phyloP scores from a whole-genome alignment of 2,888 invertebrate genomes.

The Dasysyrphus tricinctus region DNA sequence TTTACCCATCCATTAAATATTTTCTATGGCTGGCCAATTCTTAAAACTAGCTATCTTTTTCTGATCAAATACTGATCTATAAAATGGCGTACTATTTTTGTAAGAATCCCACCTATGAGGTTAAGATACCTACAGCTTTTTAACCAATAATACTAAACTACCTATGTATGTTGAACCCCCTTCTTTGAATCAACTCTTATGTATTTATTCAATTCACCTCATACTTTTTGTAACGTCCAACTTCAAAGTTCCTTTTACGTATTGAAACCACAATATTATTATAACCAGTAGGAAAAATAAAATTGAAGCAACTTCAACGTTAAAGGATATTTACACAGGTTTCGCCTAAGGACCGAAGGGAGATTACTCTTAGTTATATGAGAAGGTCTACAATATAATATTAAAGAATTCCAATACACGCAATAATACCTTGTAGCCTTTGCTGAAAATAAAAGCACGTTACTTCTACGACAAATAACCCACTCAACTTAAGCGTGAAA shows the following conservation, averaged over 20 bases:
- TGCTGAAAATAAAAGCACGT: neutral
- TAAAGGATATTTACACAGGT: slow-evolving; percentile 2
- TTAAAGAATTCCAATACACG: slow-evolving; percentile 18
- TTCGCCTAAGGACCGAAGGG: neutral
- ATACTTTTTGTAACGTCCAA: neutral
- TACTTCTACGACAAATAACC: neutral
- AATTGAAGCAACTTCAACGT: neutral
- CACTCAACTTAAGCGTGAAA: neutral
- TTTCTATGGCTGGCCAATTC: too few species aligned
- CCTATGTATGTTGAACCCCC: too few species aligned
- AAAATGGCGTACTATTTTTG: too few species aligned
- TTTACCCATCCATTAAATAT: too few species aligned
- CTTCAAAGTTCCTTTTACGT: neutral
- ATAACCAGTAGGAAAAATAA: neutral
- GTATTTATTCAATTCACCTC: neutral
- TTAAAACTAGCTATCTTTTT: too few species aligned
- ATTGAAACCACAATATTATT: neutral
- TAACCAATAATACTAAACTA: too few species aligned
- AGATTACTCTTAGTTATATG: slow-evolving; percentile 21
- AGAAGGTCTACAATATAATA: slow-evolving; percentile 6
- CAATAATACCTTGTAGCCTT: slow-evolving; percentile 22
- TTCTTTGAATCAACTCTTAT: neutral
- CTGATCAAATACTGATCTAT: too few species aligned
- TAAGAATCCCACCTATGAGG: too few species aligned
- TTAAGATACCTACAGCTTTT: too few species aligned